Base-by-base conservation (phyloP, 2,797 vertebrate species). In the Pangasius macronema region DNA sequence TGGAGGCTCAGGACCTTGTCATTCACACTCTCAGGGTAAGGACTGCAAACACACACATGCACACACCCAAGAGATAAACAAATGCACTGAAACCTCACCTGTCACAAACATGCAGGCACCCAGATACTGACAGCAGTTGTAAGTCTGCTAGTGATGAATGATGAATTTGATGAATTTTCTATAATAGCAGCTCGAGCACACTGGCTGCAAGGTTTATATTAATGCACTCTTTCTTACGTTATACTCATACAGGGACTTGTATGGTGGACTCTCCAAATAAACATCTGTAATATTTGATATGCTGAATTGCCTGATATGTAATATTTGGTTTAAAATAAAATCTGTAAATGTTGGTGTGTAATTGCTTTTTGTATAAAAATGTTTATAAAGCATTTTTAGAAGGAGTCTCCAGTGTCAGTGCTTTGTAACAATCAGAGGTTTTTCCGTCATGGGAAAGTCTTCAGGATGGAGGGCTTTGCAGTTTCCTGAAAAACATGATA, bases 1-100 rank as follows among this genome's bases (percentile, higher is more conserved):
- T 99, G 61, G 99, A 99, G 94, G 99, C 99, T 85, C 97, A 98
- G 91, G 99, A 99, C 92, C 96, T 98, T 82, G 98, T 99, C 92
- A 99, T 99, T 91, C 98, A 99, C 92, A 96, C 97, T 89, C 96
- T 99, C 91, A 98, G 98, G 96, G 99, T 99, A 96, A 93, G 96
- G 93, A 83, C 18, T 24, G 22, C 63, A 55, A 42, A 51, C 36
- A 82, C 75, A 76, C 46, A 53, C 73, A 72, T 36, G 57, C 79
- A 81, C 61, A 77, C 27, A 61, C 81, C 77, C 87, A 76, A 33
- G 16, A 72, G 77, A 80, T 39, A 80, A 59, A 80, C 77, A 39
- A 39, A 8, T 59, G 53, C 22, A 80, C 59, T 80, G 53, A 59
- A n/a, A 46, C 63, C 9, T 81, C 57, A 63, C 39, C 57, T 18